Evolutionary conservation across 1,140 invertebrate species (phyloP).

Genomic region (Cydia amplana): DNA sequence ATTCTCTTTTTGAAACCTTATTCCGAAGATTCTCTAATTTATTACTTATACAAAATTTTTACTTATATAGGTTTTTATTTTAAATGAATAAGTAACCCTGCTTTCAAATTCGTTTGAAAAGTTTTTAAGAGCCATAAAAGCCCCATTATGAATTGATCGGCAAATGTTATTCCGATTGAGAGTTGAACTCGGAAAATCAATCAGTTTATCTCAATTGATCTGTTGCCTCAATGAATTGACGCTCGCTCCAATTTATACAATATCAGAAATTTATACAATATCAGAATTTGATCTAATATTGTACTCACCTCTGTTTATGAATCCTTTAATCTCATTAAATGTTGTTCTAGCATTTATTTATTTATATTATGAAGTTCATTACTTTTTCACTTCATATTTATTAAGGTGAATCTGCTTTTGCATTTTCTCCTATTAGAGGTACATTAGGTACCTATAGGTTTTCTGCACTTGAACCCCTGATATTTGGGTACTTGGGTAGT

Average conservation of each 20-base stretch:
- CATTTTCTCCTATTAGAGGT: no score
- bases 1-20: no score
- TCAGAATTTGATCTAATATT: neutral
- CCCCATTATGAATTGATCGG: neutral
- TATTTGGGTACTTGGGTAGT: no score
- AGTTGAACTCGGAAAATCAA: neutral
- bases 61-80: neutral
- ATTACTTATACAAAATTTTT: no score
- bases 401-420: no score
- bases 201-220: constrained; percentile 10
- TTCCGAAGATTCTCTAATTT: no score
- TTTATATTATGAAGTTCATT: no score
- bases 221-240: constrained; percentile 7
- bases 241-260: constrained; percentile 10
- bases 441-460: no score
- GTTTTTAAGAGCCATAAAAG: neutral
- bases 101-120: neutral
- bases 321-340: neutral
- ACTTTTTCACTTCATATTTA: no score
- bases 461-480: no score
- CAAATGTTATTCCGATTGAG: constrained; percentile 2
- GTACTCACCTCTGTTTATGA: neutral
- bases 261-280: constrained; percentile 9
- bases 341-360: neutral
- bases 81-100: neutral